A percentile compares a stretch with the other conserved stretches of the same genome.
phyloP scores from a whole-genome alignment of 2,113 vertebrate genomes.

The Rhombomys opimus region DNA sequence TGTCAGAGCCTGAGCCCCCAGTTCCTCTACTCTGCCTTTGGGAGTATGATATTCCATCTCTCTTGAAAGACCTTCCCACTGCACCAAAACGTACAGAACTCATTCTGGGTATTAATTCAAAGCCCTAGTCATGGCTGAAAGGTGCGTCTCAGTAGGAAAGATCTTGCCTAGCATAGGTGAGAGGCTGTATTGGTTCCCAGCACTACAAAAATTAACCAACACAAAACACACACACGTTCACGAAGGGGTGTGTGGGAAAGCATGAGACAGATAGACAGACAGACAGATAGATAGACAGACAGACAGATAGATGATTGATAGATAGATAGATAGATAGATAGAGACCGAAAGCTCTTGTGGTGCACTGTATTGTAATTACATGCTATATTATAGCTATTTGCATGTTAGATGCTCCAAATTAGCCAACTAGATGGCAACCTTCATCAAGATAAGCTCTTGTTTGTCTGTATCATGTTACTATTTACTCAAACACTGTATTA shows the following conservation, averaged over 20 bases:
- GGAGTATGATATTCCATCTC: not conserved
- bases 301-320: not conserved
- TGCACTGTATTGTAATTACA: not conserved
- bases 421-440: slow-evolving; percentile 1
- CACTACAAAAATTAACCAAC: not conserved
- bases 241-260: too few species aligned
- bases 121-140: not conserved
- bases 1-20: not conserved
- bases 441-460: slow-evolving; percentile 34
- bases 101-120: slow-evolving; percentile 15
- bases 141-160: not conserved
- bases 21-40: not conserved
- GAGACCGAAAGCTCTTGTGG: not conserved
- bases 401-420: not conserved
- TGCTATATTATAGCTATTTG: not conserved
- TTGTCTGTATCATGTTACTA: not conserved
- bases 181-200: not conserved
- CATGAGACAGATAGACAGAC: too few species aligned
- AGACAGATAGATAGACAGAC: too few species aligned
- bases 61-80: slow-evolving; percentile 39
- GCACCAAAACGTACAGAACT: not conserved
- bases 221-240: not conserved
- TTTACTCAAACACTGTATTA: not conserved
- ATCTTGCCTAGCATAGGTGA: not conserved
- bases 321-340: not conserved